phyloP scores from a whole-genome alignment of 2,113 vertebrate species.

The Rhagologus leucostigma region DNA sequence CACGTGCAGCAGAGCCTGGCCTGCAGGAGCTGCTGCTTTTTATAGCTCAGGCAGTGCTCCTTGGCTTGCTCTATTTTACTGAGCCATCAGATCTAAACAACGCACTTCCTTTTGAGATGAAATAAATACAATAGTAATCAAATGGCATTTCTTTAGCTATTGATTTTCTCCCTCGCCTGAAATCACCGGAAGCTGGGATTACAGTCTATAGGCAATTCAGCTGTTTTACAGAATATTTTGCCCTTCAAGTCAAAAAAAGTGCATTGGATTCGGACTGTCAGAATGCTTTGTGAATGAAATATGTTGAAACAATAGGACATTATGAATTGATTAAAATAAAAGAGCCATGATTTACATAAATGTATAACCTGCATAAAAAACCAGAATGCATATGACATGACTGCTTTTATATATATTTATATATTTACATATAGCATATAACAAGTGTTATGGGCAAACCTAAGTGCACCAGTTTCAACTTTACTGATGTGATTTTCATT shows the following conservation, averaged over 20 bases:
- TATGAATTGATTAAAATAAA: not conserved
- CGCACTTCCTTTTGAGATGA: not conserved
- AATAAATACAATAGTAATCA: not conserved
- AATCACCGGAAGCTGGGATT: not conserved
- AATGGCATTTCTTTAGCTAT: not conserved
- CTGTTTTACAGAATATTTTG: not conserved
- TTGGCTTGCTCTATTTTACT: not conserved
- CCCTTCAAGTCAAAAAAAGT: not conserved
- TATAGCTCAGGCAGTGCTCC: not conserved
- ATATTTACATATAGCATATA: not conserved
- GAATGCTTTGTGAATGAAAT: not conserved
- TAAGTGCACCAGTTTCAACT: not conserved
- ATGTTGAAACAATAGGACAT: not conserved
- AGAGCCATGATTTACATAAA: not conserved
- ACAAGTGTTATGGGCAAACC: not conserved
- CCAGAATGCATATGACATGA: not conserved
- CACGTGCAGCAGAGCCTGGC: not conserved
- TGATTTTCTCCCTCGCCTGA: not conserved
- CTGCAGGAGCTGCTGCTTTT: not conserved
- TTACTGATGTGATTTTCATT: not conserved
- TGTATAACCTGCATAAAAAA: not conserved
- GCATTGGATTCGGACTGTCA: not conserved
- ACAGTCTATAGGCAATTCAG: not conserved
- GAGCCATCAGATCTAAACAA: not conserved
- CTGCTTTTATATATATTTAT: not conserved